Evolutionary conservation across 2,888 invertebrate species (phyloP).

Genomic region (Lepetodrilus schrolli): DNA sequence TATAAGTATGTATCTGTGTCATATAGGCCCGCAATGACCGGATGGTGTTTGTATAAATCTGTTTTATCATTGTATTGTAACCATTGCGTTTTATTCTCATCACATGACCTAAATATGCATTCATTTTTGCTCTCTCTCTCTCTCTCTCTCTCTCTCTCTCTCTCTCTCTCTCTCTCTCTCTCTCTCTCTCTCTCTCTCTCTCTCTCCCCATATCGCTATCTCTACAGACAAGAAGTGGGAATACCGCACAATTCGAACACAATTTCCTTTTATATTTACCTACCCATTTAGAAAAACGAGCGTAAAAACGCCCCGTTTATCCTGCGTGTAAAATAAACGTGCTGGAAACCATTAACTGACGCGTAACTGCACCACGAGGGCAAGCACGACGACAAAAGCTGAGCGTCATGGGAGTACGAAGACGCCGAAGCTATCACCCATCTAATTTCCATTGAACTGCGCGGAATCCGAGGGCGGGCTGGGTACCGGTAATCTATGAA

Average conservation of each 20-base stretch:
- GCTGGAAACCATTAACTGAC: neutral
- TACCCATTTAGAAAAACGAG: neutral
- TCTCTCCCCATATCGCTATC: neutral
- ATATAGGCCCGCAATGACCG: too few relatives aligned
- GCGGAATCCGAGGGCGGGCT: neutral
- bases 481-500: neutral
- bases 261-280: neutral
- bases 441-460: constrained; percentile 5
- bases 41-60: too few relatives aligned
- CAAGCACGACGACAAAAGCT: constrained; percentile 8
- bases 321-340: neutral
- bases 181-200: too few relatives aligned
- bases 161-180: too few relatives aligned
- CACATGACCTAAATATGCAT: too few relatives aligned
- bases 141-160: too few relatives aligned
- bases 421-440: constrained; percentile 1
- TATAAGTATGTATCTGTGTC: too few relatives aligned
- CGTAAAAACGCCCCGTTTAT: neutral
- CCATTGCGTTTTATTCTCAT: neutral
- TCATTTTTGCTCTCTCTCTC: too few relatives aligned
- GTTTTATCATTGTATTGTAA: too few relatives aligned
- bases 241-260: neutral
- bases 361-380: neutral
- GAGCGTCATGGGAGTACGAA: neutral
- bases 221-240: neutral